These are phyloP conservation scores for Barypeithes pellucidus DNA, from an alignment of 2,888 invertebrate genomes.

Conservation along the genomic window DNA sequence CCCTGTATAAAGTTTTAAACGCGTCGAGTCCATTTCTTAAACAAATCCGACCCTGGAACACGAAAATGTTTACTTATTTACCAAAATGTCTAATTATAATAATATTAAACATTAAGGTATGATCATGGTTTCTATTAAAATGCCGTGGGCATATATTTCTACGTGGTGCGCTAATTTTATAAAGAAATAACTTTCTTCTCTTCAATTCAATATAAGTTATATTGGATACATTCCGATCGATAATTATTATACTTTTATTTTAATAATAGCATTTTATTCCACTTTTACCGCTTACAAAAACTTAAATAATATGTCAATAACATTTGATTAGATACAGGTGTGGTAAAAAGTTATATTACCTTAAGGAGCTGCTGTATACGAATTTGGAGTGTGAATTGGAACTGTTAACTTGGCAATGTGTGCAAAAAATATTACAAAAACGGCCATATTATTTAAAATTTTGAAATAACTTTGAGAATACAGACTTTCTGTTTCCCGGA, in stretches of 20 bases:
- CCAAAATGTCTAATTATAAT: background rate
- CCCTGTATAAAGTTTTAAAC: no score
- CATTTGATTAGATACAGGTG: background rate
- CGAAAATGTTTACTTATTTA: constrained; percentile 1
- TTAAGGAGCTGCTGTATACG: no score
- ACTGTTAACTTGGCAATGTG: no score
- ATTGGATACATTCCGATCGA: constrained; percentile 47
- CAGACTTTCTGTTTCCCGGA: no score
- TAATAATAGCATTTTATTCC: constrained; percentile 34
- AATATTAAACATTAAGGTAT: constrained; percentile 28
- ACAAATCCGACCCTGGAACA: background rate
- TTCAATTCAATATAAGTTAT: constrained; percentile 35
- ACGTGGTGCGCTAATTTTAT: constrained; percentile 30
- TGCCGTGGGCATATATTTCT: constrained; percentile 35
- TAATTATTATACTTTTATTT: constrained; percentile 44
- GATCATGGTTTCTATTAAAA: constrained; percentile 37
- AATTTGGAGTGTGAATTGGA: no score
- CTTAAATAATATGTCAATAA: constrained; percentile 27
- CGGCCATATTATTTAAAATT: no score
- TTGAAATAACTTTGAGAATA: no score
- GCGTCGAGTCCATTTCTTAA: background rate
- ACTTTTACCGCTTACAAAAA: constrained; percentile 42
- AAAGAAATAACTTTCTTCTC: constrained; percentile 49
- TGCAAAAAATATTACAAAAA: no score
- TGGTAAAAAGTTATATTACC: no score